Evolutionary conservation across 2,888 invertebrate genomes (phyloP), one percentile per base, ranked within the genome.

Genomic region (Lutraria lutraria): DNA sequence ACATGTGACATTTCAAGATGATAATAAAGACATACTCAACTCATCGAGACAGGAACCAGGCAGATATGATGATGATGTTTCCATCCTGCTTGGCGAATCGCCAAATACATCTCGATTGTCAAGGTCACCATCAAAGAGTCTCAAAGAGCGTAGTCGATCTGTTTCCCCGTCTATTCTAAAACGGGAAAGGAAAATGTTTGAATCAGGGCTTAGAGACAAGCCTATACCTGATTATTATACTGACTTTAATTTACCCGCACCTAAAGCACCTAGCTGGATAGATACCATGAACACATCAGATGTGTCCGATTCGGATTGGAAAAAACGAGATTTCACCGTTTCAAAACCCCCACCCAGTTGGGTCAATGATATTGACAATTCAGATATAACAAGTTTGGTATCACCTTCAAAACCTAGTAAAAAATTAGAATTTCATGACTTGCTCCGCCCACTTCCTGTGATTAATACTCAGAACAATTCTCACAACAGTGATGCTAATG

Each of bases 321-420:
- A 92, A 31, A 93, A 90, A 68, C 87, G 93, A 34, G 93, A 93
- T 85, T 89, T 91, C n/a, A 89, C 93, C 56, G 92, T 92, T 6
- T 91, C 93, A 0, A 91, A 93, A 31, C 92, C 93, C 8, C 91
- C 94, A 34, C 95, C 95, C 0, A 94, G 95, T 88, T 95, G 95
- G 95, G 92, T 95, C n/a, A 88, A 94, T 81, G 94, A 92, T 31
- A 90, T 94, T 60, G 93, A 93, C 21, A 92, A 91, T 53, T 94
- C 94, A 8, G 94, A 94, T 86, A 91, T 94, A 34, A 92, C 93
- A 53, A 93, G 93, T 90, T 86, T 93, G 0, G 88, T 89, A 8
- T 91, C 91, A 29, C 79, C 91, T n/a, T 43, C 88, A n/a, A 91
- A 92, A 86, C 90, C 91, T 2, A 53, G 56, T 29, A 92, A 92